Conservation (phyloP, 2,888 invertebrate species). For the Rhaphigaster nebulosa region DNA sequence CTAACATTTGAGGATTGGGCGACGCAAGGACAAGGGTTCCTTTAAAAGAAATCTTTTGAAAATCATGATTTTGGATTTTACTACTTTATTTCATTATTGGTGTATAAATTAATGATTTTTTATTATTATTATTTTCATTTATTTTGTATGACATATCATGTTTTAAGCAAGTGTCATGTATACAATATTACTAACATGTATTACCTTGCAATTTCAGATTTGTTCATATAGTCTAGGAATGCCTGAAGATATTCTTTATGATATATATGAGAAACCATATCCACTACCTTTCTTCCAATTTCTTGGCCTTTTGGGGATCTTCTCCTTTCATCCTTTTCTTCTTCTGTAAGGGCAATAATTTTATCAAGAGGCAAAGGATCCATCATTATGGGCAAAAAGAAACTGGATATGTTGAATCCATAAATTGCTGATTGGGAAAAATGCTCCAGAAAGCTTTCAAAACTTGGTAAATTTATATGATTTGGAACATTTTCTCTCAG, state of each 20-base stretch:
- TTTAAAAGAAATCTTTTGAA: too few relatives aligned
- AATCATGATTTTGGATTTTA: too few relatives aligned
- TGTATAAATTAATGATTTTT: too few relatives aligned
- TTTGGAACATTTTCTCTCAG: conserved; percentile 56
- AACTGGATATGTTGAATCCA: conserved; percentile 61
- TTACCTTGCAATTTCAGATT: neutral
- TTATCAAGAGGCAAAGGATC: neutral
- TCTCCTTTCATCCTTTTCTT: conserved; percentile 28
- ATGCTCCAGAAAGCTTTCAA: conserved; percentile 55
- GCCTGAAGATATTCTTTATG: conserved; percentile 64
- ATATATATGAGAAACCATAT: conserved; percentile 63
- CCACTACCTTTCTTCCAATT: conserved; percentile 58
- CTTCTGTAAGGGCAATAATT: neutral
- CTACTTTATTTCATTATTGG: too few relatives aligned
- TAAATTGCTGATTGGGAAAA: conserved; percentile 61
- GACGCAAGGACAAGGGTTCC: too few relatives aligned
- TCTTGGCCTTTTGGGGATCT: conserved; percentile 53
- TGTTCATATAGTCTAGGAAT: conserved; percentile 4
- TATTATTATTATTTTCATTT: too few relatives aligned
- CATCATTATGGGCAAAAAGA: conserved; percentile 64
- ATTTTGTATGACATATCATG: neutral
- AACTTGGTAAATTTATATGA: conserved; percentile 52
- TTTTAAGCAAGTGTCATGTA: too few relatives aligned
- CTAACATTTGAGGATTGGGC: too few relatives aligned
- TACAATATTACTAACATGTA: neutral